These are phyloP conservation scores for Lates japonicus DNA, from an alignment of 2,797 vertebrate species.

Conservation along the genomic window DNA sequence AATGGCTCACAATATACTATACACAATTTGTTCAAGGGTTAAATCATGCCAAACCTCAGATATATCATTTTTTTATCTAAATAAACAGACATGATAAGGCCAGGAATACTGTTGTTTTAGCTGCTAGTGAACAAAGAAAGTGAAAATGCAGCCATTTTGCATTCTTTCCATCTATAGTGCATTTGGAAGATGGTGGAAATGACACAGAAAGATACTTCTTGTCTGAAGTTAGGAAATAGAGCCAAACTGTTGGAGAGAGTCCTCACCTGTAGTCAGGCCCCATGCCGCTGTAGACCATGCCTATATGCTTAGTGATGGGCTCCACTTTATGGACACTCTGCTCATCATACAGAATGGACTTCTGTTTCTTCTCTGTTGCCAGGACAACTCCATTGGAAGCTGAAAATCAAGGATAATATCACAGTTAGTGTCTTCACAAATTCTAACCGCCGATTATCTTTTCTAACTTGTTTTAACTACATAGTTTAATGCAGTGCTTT, in stretches of 20 bases:
- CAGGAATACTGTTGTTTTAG: background rate
- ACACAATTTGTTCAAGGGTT: background rate
- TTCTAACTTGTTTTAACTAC: background rate
- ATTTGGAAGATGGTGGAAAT: background rate
- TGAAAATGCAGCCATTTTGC: background rate
- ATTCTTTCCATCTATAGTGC: background rate
- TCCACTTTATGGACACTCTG: constrained; percentile 99
- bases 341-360: constrained; percentile 98
- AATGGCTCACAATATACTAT: background rate
- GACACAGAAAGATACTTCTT: background rate
- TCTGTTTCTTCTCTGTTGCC: constrained; percentile 99
- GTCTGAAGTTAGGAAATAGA: background rate
- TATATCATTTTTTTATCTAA: background rate
- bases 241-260: background rate
- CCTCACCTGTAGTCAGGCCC: constrained; percentile 98
- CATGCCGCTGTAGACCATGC: constrained; percentile 99
- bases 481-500: too few relatives aligned
- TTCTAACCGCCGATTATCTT: background rate
- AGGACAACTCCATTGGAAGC: constrained; percentile 98
- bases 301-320: constrained; percentile 99
- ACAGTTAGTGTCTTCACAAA: background rate
- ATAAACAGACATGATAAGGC: background rate
- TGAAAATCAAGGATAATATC: constrained; percentile 69
- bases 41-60: background rate
- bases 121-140: background rate